Conservation (phyloP, 2,113 vertebrate species). For the Boulengeromyrus knoepffleri region DNA sequence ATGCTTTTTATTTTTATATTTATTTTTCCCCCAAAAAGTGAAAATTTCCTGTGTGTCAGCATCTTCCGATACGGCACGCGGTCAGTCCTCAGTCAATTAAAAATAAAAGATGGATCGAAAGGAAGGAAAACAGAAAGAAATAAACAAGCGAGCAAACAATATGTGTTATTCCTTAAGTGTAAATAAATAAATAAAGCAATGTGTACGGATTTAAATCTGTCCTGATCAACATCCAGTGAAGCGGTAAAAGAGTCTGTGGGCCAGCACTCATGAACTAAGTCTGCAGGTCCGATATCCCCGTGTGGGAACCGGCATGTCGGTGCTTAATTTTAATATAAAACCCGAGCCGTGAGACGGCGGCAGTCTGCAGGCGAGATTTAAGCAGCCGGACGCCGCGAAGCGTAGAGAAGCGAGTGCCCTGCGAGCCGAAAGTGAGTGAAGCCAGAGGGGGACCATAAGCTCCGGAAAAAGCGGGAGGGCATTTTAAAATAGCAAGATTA, state of each 20-base stretch:
- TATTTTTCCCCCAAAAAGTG: neutral
- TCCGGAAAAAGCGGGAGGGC: neutral
- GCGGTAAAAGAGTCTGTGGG: neutral
- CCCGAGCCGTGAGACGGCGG: neutral
- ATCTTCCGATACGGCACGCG: neutral
- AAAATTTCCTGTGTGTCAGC: neutral
- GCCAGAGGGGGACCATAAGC: neutral
- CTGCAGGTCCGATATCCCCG: neutral
- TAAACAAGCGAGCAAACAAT: neutral
- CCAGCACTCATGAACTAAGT: neutral
- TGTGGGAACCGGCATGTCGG: neutral
- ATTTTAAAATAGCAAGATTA: neutral
- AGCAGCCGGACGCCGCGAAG: neutral
- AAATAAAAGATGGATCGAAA: neutral
- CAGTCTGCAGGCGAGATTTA: neutral
- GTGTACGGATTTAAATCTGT: neutral
- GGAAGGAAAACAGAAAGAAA: neutral
- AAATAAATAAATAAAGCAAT: neutral
- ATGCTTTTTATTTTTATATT: neutral
- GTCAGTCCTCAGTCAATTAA: neutral
- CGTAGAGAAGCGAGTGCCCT: neutral
- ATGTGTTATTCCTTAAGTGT: neutral
- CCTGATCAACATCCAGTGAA: neutral
- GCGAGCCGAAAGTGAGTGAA: neutral
- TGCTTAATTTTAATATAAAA: neutral